Base-by-base conservation (phyloP, 1,140 invertebrate genomes). In the Sinella curviseta region DNA sequence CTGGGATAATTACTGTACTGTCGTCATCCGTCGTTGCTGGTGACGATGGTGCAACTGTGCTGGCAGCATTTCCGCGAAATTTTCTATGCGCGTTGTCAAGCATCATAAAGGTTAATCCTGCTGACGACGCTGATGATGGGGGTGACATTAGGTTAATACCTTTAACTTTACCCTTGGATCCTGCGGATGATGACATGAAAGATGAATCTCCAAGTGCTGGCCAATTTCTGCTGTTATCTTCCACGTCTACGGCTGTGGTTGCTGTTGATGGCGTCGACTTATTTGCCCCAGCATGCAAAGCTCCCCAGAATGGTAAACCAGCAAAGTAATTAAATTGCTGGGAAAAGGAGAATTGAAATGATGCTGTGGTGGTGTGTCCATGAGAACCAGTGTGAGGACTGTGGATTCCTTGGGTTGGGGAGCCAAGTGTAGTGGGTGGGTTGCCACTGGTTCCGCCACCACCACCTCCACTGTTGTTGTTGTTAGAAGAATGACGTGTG, bases 381-480 rank as follows among this genome's bases (percentile, higher is more conserved):
- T 26, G 31, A 60, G 36, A 24, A 14, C 89, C 85, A n/a, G 90
- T 90, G 82, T 91, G 8, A 12, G 39, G 8, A 48, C 39, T 90
- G 54, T 91, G 90, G 76, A 90, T 91, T 0, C 89, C 88, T 74
- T 88, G 88, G n/a, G 89, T 88, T 79, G 57, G 65, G 73, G 16
- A 57, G 55, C 24, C 70, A 24, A 30, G 48, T 48, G 39, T 26
- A 16, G 0, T 87, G 33, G 82, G 87, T 88, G 70, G 60, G 8
- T 26, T 12, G n/a, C n/a, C 28, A 12, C 70, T 70, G 1, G 36
- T 55, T 16, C 30, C 33, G 0, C 48, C 74, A 36, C 48, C 35
- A 35, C 55, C 31, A 2, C 31, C 31, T 0, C 77, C 79, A 35
- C 65, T 33, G 16, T 33, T 34, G 28, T 26, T 34, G 39, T 48